A percentile compares a stretch with the other conserved stretches of the same genome.
phyloP scores from a whole-genome alignment of 1,140 invertebrate species.

The Lethocerus indicus region DNA sequence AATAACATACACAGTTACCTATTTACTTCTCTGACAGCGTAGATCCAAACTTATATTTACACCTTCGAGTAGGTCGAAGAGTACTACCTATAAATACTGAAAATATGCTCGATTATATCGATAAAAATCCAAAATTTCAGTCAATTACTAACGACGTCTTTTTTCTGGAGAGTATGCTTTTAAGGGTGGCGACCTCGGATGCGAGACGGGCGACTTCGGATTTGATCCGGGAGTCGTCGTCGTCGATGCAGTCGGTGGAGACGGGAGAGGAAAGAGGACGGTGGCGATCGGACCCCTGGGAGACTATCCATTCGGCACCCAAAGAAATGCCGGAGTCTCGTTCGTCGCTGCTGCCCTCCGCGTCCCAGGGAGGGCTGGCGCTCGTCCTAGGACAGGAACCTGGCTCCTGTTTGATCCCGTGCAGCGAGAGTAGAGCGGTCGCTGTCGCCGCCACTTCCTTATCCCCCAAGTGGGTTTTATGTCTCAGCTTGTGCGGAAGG shows the following conservation, averaged over 20 bases:
- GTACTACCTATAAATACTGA: no score
- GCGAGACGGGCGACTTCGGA: slow-evolving; percentile 72
- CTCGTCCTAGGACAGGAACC: slow-evolving; percentile 39
- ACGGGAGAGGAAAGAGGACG: slow-evolving; percentile 9
- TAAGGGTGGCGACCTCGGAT: slow-evolving; percentile 79
- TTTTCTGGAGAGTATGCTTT: slow-evolving; percentile 31
- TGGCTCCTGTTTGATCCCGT: slow-evolving; percentile 69
- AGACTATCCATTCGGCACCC: slow-evolving; percentile 41
- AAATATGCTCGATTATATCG: no score
- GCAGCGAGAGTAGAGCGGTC: slow-evolving; percentile 47
- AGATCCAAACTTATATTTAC: no score
- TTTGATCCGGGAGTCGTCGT: slow-evolving; percentile 46
- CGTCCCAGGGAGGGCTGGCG: slow-evolving; percentile 63
- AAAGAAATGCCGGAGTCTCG: slow-evolving; percentile 74
- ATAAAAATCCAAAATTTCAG: no score
- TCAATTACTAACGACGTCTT: no score
- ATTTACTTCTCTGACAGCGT: no score
- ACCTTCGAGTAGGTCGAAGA: no score
- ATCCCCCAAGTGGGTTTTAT: slow-evolving; percentile 79
- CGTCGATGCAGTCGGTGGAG: slow-evolving; percentile 13
- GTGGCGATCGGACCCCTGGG: slow-evolving; percentile 22
- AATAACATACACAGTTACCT: no score
- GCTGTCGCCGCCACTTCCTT: slow-evolving; percentile 56
- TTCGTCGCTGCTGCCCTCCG: slow-evolving; percentile 71
- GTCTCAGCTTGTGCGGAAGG: slow-evolving; percentile 73